Evolutionary conservation across 2,797 vertebrate genomes (phyloP), one percentile per base, ranked within the genome.

Genomic region (Gallinago solitaria): DNA sequence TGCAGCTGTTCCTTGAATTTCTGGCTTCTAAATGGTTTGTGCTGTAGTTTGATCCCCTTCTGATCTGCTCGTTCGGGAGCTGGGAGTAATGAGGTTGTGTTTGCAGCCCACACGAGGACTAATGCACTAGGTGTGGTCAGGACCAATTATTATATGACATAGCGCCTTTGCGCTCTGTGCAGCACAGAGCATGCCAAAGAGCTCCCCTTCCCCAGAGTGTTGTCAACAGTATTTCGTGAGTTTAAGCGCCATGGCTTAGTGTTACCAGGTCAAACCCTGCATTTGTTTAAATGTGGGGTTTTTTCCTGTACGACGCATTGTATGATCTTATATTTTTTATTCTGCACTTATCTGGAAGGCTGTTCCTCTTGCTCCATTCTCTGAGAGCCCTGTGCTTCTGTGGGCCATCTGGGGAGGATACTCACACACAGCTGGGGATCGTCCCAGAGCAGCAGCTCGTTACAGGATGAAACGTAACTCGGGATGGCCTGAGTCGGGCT

Each of bases 51-150:
- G 95, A 57, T 95, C 83, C 73, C 37, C 61, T 95, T 73, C 93
- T 12, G 78, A 24, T 76, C 32, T 27, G 78, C 90, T 94, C 32
- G 39, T 81, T 74, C 3, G n/a, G 80, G 89, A 96, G 94, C 70
- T 73, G 6, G 95, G 25, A 67, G 95, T 84, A 65, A 90, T 78
- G 95, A 95, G 87, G 89, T 75, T 89, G 93, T 92, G 87, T 95
- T 95, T 97, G 93, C 97, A 97, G 97, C 97, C 97, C 96, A 90
- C 96, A 65, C 19, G 78, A 96, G 97, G 97, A 79, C 97, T 98
- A 96, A 95, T 97, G 97, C 97, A 93, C 98, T 97, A 99, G 99
- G 99, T 99, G 99, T 99, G 98, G 99, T 98, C 98, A 98, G 89
- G 96, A 96, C 97, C 97, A 97, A 35, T 95, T 97, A 97, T 98